phyloP scores from a whole-genome alignment of 1,140 invertebrate genomes.

The Macrobrachium nipponense region DNA sequence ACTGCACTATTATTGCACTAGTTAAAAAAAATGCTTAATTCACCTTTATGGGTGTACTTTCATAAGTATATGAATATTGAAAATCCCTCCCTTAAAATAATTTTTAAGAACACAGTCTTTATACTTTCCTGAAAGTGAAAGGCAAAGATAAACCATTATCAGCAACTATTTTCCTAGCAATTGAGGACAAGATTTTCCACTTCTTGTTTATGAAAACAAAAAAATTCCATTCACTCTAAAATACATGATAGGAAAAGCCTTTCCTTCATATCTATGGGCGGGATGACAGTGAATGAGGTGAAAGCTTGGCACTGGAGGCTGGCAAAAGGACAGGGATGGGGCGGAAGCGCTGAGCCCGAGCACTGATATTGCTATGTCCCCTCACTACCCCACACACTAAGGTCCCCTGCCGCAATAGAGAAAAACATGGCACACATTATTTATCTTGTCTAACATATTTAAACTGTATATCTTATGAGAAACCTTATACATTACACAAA shows the following conservation, averaged over 20 bases:
- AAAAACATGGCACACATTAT: conserved; percentile 48
- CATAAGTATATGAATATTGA: neutral
- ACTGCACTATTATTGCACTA: neutral
- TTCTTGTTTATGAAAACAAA: neutral
- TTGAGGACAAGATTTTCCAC: neutral
- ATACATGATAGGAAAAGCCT: conserved; percentile 8
- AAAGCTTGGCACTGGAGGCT: conserved; percentile 56
- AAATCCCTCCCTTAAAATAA: neutral
- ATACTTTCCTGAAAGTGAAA: neutral
- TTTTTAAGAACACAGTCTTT: neutral
- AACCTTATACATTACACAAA: no score
- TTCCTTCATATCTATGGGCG: conserved; percentile 21
- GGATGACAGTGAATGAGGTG: conserved; percentile 18
- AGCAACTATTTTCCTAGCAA: conserved; percentile 3
- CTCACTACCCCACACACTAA: conserved; percentile 58
- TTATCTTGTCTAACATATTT: neutral
- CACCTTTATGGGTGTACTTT: neutral
- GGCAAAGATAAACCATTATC: conserved; percentile 10
- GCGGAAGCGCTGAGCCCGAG: conserved; percentile 45
- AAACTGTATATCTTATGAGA: neutral
- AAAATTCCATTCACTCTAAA: neutral
- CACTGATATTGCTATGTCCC: conserved; percentile 52
- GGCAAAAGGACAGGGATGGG: conserved; percentile 41
- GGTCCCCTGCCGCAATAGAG: conserved; percentile 58
- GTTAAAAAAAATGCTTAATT: conserved; percentile 3